Evolutionary conservation across 2,888 invertebrate species (phyloP).

Genomic region (Mechanitis messenoides): DNA sequence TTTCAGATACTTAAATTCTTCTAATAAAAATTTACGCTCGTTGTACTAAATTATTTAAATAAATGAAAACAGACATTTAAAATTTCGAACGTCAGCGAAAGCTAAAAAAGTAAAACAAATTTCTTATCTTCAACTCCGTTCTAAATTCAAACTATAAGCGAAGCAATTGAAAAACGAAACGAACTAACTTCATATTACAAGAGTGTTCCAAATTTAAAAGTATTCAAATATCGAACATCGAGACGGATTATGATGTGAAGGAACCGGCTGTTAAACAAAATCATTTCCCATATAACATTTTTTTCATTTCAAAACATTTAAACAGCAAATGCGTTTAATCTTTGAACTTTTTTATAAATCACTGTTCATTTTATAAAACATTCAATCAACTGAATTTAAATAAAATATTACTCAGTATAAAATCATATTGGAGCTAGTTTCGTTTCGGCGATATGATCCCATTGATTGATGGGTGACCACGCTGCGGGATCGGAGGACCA

Average conservation of each 20-base stretch:
- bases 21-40: not conserved
- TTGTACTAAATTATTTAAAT: constrained; percentile 5
- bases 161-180: constrained; percentile 75
- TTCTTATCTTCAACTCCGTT: constrained; percentile 60
- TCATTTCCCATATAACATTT: constrained; percentile 34
- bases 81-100: constrained; percentile 38
- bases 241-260: constrained; percentile 64
- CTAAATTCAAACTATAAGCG: constrained; percentile 74
- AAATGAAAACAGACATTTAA: constrained; percentile 18
- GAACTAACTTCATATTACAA: constrained; percentile 69
- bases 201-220: constrained; percentile 71
- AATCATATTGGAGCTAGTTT: constrained; percentile 66
- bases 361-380: constrained; percentile 41
- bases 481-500: constrained; percentile 51
- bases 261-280: constrained; percentile 46
- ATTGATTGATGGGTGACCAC: constrained; percentile 76
- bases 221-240: constrained; percentile 72
- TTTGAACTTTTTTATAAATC: constrained; percentile 33
- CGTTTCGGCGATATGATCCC: constrained; percentile 71
- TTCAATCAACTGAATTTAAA: constrained; percentile 73
- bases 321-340: constrained; percentile 48
- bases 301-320: constrained; percentile 40
- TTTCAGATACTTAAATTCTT: not conserved
- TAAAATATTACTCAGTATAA: constrained; percentile 73
- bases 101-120: constrained; percentile 37